A percentile compares a stretch with the other conserved stretches of the same genome.
These are phyloP conservation scores for Scomber japonicus DNA, from an alignment of 2,113 vertebrate species.

Conservation along the genomic window DNA sequence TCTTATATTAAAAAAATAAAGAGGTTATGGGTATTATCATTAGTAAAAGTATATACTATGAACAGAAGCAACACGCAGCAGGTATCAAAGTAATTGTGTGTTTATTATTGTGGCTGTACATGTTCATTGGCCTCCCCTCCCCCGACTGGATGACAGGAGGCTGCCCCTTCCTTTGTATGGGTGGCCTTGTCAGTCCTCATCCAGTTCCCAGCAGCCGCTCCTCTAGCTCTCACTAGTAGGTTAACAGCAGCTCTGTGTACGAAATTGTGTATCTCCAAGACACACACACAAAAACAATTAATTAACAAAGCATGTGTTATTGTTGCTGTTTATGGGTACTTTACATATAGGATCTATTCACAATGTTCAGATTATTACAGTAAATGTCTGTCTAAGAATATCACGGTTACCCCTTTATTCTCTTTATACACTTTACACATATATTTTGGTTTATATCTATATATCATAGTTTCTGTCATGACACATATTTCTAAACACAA, in stretches of 20 bases:
- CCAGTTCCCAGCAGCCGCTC: constrained; percentile 67
- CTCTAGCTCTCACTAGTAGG: constrained; percentile 32
- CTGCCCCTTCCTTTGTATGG: constrained; percentile 75
- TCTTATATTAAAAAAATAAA: constrained; percentile 12
- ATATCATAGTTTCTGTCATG: not conserved
- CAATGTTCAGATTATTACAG: not conserved
- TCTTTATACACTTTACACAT: no score
- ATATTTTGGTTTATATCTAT: not conserved
- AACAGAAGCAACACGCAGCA: constrained; percentile 12
- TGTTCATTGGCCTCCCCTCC: constrained; percentile 48
- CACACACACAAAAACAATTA: constrained; percentile 15
- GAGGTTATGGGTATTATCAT: not conserved
- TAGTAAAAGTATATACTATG: not conserved
- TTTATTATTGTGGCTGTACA: constrained; percentile 40
- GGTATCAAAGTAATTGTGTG: constrained; percentile 46
- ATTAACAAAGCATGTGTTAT: not conserved
- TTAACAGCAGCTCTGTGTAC: constrained; percentile 35
- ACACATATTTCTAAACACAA: not conserved
- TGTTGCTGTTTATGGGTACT: not conserved
- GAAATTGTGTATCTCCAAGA: constrained; percentile 33
- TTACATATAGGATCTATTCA: constrained; percentile 9
- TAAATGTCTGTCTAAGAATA: not conserved
- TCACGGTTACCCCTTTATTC: not conserved
- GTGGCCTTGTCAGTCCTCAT: constrained; percentile 81
- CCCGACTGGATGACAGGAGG: constrained; percentile 58